A percentile compares a stretch with the other conserved stretches of the same genome.
Conservation (phyloP, 2,888 invertebrate genomes). For the Drosophila pegasa region DNA sequence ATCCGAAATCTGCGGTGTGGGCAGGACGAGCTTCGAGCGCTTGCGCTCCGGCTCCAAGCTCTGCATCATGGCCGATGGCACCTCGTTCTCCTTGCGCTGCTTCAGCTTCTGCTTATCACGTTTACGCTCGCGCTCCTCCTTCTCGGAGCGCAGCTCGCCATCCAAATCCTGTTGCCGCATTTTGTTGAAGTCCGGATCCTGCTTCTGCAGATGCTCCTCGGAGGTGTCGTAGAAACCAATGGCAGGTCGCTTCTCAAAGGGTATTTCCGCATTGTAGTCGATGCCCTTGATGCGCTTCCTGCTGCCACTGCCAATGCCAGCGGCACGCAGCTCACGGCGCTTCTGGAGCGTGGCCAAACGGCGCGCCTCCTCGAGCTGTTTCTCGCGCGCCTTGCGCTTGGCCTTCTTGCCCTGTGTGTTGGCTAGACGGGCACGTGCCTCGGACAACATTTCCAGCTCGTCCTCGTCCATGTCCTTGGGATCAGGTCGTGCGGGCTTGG, state of each 20-base stretch:
- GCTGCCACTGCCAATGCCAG: constrained; percentile 91
- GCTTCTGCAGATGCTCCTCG: constrained; percentile 93
- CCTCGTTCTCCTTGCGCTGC: constrained; percentile 97
- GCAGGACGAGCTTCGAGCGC: constrained; percentile 97
- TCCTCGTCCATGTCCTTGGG: constrained; percentile 99
- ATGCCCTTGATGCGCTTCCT: constrained; percentile 91
- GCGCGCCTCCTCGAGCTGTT: constrained; percentile 98
- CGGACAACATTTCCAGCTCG: constrained; percentile 99
- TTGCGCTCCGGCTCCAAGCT: constrained; percentile 96
- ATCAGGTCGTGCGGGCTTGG: constrained; percentile 99
- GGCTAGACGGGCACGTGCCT: constrained; percentile 98
- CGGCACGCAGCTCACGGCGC: constrained; percentile 97
- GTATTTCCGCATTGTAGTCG: constrained; percentile 98
- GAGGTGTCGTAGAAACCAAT: constrained; percentile 98
- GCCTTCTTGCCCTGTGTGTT: constrained; percentile 98
- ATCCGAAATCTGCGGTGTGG: constrained; percentile 98
- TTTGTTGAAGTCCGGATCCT: constrained; percentile 95
- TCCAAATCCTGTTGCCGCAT: constrained; percentile 97
- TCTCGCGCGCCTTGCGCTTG: constrained; percentile 97
- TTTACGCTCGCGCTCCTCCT: constrained; percentile 96
- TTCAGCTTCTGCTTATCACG: constrained; percentile 98
- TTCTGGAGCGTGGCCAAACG: constrained; percentile 98
- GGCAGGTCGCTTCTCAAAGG: constrained; percentile 97
- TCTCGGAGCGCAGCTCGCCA: constrained; percentile 95
- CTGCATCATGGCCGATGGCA: constrained; percentile 94